Conservation (phyloP, 1,140 invertebrate species). For the Paracyclopina nana region DNA sequence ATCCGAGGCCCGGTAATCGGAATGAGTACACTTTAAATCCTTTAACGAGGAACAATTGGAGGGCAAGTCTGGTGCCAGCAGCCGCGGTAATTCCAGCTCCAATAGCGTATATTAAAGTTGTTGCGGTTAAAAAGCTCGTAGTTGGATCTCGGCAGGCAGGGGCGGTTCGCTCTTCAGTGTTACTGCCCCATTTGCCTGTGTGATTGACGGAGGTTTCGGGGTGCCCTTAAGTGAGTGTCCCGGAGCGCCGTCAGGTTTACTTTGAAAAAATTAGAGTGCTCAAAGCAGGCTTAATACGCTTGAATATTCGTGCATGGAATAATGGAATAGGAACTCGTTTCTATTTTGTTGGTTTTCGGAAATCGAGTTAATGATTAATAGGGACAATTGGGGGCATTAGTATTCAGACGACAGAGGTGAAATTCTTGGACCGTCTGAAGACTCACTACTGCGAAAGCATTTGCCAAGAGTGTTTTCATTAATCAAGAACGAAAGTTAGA, state of each 20-base stretch:
- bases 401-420: slow-evolving; percentile 49
- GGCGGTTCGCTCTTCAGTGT: slow-evolving; percentile 6
- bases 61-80: slow-evolving; percentile 79
- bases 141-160: slow-evolving; percentile 17
- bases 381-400: slow-evolving; percentile 37
- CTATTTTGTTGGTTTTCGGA: slow-evolving; percentile 16
- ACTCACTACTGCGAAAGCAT: no score
- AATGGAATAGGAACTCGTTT: slow-evolving; percentile 43
- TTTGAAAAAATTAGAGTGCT: slow-evolving; percentile 69
- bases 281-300: slow-evolving; percentile 46
- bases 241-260: slow-evolving; percentile 33
- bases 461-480: no score
- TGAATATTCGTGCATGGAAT: slow-evolving; percentile 60
- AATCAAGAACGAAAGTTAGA: slow-evolving; percentile 48
- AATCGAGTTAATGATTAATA: slow-evolving; percentile 9
- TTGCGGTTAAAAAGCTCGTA: slow-evolving; percentile 34
- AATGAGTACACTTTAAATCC: slow-evolving; percentile 75
- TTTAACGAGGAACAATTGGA: slow-evolving; percentile 66
- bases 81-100: slow-evolving; percentile 75
- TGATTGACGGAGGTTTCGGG: neutral
- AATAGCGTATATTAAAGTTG: slow-evolving; percentile 72
- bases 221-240: slow-evolving; percentile 21
- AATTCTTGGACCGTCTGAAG: slow-evolving; percentile 37
- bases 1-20: slow-evolving; percentile 55
- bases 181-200: slow-evolving; percentile 3